These are phyloP conservation scores for Paralvinella palmiformis DNA, from an alignment of 1,140 invertebrate genomes.

Conservation along the genomic window DNA sequence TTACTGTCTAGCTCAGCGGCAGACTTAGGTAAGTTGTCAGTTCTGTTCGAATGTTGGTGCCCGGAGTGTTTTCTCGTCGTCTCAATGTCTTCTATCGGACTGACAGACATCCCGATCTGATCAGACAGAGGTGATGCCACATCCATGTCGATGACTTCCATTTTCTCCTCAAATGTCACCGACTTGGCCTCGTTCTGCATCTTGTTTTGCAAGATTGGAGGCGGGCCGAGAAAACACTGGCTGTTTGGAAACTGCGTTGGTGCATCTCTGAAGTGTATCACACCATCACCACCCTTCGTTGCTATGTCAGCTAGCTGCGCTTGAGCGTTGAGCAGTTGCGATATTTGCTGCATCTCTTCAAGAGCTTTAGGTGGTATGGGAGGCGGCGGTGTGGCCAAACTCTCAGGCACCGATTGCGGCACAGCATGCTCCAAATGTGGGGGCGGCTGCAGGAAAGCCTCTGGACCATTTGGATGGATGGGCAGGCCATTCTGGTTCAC, in stretches of 20 bases:
- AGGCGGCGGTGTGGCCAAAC: not conserved
- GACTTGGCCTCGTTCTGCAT: constrained; percentile 22
- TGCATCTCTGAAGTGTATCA: not conserved
- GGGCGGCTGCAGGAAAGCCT: not conserved
- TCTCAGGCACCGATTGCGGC: not conserved
- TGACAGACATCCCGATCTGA: constrained; percentile 20
- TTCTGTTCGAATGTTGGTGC: too few relatives aligned
- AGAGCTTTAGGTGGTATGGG: not conserved
- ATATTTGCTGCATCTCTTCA: not conserved
- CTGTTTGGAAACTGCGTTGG: not conserved
- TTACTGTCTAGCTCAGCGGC: constrained; percentile 93
- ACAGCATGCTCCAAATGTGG: not conserved
- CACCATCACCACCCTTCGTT: not conserved
- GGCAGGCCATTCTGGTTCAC: not conserved
- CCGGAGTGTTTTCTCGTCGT: constrained; percentile 70
- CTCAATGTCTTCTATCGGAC: constrained; percentile 60
- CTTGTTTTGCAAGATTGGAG: not conserved
- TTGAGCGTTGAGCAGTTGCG: not conserved
- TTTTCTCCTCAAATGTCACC: constrained; percentile 30
- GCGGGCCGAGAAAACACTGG: not conserved
- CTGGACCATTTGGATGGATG: not conserved
- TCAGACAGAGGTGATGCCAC: constrained; percentile 47
- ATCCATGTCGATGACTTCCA: constrained; percentile 60
- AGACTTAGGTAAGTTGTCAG: constrained; percentile 48
- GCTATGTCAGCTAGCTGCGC: not conserved